phyloP scores from a whole-genome alignment of 2,113 vertebrate genomes.

The Pampusana beccarii region DNA sequence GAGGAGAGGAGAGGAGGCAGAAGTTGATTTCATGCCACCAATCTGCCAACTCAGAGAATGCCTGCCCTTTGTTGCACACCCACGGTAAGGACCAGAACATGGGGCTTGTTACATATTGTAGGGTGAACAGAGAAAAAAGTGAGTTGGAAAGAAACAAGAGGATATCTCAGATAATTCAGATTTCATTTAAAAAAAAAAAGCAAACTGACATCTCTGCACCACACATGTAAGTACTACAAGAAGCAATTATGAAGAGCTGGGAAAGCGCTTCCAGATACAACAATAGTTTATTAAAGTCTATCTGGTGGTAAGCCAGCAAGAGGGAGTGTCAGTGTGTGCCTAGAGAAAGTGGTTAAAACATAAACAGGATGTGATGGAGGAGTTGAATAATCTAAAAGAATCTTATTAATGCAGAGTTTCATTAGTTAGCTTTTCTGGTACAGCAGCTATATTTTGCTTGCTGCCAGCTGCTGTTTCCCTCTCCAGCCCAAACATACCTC shows the following conservation, averaged over 20 bases:
- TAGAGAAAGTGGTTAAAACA: constrained; percentile 33
- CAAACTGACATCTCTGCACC: not conserved
- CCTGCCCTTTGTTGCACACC: not conserved
- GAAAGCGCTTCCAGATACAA: constrained; percentile 26
- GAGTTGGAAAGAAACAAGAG: not conserved
- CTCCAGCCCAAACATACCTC: not conserved
- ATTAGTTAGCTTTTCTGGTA: not conserved
- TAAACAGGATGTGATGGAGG: constrained; percentile 32
- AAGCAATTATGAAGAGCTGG: not conserved
- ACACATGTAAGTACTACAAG: not conserved
- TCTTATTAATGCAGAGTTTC: not conserved
- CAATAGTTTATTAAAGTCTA: constrained; percentile 20
- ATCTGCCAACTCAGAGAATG: not conserved
- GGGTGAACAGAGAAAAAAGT: not conserved
- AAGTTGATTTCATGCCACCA: not conserved
- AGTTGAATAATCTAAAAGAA: not conserved
- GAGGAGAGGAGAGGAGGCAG: not conserved
- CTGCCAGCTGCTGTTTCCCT: not conserved
- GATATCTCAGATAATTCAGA: not conserved
- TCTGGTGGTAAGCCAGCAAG: constrained; percentile 10
- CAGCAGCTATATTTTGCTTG: constrained; percentile 11
- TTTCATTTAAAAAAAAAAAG: not conserved
- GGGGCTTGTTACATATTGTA: not conserved
- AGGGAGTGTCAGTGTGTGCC: not conserved
- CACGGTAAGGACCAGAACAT: not conserved